Evolutionary conservation across 2,113 vertebrate species (phyloP), one percentile per base, ranked within the genome.

Genomic region (Taxidea taxus): DNA sequence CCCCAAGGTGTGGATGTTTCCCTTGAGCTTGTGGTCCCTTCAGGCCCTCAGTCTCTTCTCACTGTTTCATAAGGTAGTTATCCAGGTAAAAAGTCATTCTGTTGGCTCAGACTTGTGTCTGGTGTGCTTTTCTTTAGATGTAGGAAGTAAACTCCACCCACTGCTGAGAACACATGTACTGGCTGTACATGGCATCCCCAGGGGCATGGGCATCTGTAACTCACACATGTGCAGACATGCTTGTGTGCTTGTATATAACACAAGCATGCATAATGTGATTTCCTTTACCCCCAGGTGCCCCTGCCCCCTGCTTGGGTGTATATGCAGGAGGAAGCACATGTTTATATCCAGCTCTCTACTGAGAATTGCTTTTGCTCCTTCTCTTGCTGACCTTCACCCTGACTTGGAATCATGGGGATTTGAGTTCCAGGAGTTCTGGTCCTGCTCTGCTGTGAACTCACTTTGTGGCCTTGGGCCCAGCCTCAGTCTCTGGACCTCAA

Each of bases 1-100:
- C 49, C 64, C 47, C 20, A 44, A 56, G 51, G 68, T 44, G 42
- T 27, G 56, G 47, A 15, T 15, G 60, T 44, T 51, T 42, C 51
- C n/a, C 23, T 87, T 27, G 84, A 85, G 34, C 58, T 47, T 87
- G 60, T 49, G 74, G 54, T 78, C 66, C 29, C 15, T 83, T 81
- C 29, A 49, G 70, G 42, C 44, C 27, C 56, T 72, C 37, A 1
- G 58, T 86, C 47, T 97, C 84, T 83, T 90, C 58, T 62, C 29
- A 2, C 18, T 78, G 25, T 72, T 88, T 95, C 34, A 7, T 49
- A 49, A 88, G 62, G 10, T 60, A 31, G 72, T 68, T 56, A 56
- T 87, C 66, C 74, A 94, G 97, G 89, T 94, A 87, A 86, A 89
- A 93, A 93, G 72, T 37, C 68, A 49, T 20, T 39, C 47, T 80